Percentiles rank a stretch among this genome's conserved stretches.
Evolutionary conservation across 2,797 vertebrate genomes (phyloP).

Genomic region (Lates japonicus): DNA sequence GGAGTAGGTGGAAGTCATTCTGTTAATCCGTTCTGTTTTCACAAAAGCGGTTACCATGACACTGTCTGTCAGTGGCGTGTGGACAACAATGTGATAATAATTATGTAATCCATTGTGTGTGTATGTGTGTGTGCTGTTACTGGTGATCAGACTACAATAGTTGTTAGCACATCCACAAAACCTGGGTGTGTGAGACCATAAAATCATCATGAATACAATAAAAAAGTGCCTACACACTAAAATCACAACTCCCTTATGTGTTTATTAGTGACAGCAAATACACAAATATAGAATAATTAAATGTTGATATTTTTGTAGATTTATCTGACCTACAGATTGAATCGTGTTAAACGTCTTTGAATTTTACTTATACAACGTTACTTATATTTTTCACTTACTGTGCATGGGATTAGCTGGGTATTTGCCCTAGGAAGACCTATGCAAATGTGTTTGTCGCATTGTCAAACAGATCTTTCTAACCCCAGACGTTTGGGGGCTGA

Average conservation of each 20-base stretch:
- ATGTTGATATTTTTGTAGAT: not conserved
- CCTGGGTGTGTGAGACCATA: not conserved
- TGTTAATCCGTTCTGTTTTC: conserved; percentile 8
- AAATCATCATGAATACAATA: not conserved
- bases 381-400: too few species aligned
- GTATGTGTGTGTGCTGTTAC: conserved; percentile 3
- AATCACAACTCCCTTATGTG: not conserved
- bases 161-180: not conserved
- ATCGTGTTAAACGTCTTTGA: not conserved
- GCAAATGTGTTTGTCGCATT: not conserved
- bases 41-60: conserved; percentile 38
- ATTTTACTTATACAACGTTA: too few species aligned
- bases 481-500: not conserved
- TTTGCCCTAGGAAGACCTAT: not conserved
- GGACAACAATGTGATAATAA: conserved; percentile 29
- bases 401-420: not conserved
- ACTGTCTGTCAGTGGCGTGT: conserved; percentile 20
- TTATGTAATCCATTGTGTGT: conserved; percentile 50
- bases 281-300: not conserved
- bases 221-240: not conserved
- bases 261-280: not conserved
- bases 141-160: conserved; percentile 4
- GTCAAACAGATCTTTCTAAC: not conserved
- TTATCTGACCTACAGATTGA: not conserved
- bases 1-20: conserved; percentile 22